These are phyloP conservation scores for Micromussa lordhowensis DNA, from an alignment of 92 coral and sea anemone species.

Conservation along the genomic window DNA sequence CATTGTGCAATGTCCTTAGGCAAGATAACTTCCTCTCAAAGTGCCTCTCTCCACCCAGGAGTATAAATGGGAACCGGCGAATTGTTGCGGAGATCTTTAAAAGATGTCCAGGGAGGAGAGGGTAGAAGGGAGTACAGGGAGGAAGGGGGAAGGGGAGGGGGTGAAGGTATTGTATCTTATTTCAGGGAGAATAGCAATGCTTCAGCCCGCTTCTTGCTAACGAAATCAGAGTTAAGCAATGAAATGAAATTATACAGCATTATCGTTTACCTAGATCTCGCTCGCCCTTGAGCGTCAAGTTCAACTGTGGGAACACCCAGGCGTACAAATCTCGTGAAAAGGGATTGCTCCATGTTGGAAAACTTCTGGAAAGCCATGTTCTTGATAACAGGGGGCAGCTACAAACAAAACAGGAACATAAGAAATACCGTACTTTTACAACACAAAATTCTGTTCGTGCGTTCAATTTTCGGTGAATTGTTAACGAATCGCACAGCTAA, in stretches of 20 bases:
- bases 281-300: constrained; percentile 99
- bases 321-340: constrained; percentile 97
- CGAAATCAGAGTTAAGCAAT: neutral
- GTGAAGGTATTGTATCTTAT: neutral
- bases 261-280: constrained; percentile 86
- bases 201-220: neutral
- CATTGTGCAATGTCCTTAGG: neutral
- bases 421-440: neutral
- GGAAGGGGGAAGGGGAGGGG: no score
- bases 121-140: no score
- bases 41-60: neutral
- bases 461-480: no score
- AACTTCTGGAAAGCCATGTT: constrained; percentile 99
- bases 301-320: constrained; percentile 97
- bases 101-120: neutral
- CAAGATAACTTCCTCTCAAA: neutral
- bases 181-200: neutral
- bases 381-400: constrained; percentile 99
- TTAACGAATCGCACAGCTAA: no score
- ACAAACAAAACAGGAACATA: constrained; percentile 15
- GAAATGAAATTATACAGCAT: neutral
- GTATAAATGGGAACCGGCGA: neutral
- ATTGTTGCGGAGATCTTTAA: neutral
- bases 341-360: constrained; percentile 99
- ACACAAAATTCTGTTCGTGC: no score